Evolutionary conservation across 2,888 invertebrate species (phyloP).

Genomic region (Troilus luridus): DNA sequence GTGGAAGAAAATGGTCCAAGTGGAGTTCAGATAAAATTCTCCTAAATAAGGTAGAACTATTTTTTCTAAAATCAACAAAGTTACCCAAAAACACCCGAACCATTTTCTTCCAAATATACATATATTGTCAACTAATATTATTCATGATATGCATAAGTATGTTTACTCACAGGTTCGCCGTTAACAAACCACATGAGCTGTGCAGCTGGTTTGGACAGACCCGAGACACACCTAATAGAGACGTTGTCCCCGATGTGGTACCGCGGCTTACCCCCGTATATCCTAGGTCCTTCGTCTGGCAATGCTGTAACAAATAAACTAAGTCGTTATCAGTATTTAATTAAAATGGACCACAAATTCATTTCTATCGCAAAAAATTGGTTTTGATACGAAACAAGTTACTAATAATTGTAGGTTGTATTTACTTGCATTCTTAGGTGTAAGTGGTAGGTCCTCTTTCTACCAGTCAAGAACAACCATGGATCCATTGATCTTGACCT

Average conservation of each 20-base stretch:
- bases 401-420: neutral
- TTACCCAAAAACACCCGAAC: too few relatives aligned
- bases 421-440: too few relatives aligned
- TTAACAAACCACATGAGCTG: slow-evolving; percentile 90
- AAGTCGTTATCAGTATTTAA: neutral
- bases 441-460: too few relatives aligned
- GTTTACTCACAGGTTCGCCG: slow-evolving; percentile 76
- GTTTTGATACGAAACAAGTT: neutral
- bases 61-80: too few relatives aligned
- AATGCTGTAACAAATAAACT: slow-evolving; percentile 74
- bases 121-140: too few relatives aligned
- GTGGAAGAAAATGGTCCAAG: too few relatives aligned
- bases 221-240: slow-evolving; percentile 87
- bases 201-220: slow-evolving; percentile 85
- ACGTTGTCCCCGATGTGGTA: slow-evolving; percentile 89
- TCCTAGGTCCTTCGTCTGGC: slow-evolving; percentile 86
- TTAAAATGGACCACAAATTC: neutral
- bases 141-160: neutral
- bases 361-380: too few relatives aligned
- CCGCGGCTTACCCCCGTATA: slow-evolving; percentile 83
- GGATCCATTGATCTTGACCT: too few relatives aligned
- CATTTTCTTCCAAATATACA: too few relatives aligned
- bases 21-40: too few relatives aligned
- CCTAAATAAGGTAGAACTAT: too few relatives aligned
- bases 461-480: too few relatives aligned